Base-by-base conservation (phyloP, 2,797 vertebrate species). In the Oreonectes daqikongensis region DNA sequence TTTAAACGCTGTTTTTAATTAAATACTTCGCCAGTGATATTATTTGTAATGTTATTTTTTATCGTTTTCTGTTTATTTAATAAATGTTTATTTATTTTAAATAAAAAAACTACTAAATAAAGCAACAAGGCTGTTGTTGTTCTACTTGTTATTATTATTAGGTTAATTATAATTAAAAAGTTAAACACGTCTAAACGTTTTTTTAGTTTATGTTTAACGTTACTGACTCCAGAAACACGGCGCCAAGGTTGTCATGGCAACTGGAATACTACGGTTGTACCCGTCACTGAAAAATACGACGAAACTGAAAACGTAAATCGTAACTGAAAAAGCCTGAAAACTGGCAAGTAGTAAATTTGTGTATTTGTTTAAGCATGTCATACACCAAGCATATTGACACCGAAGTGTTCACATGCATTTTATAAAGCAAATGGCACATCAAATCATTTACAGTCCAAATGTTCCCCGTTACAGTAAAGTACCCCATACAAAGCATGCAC, bases 171-270 rank as follows among this genome's bases (percentile, higher is more conserved):
- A n/a, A 52, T 10, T 52, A 52, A 53, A 20, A 52, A 35, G 32
- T 35, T 35, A 8, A 35, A 35, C 32, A 35, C 2, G 35, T 35
- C n/a, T n/a, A n/a, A n/a, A n/a, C n/a, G 10, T 35, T 35, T 52
- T 52, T 28, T 55, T 26, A 7, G 5, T 20, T 50, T 35, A 18
- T 22, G 17, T 48, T 18, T n/a, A n/a, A n/a, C n/a, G n/a, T n/a
- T 2, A 28, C n/a, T 2, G 40, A 64, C 42, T 18, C 1, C 24
- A 35, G 2, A 7, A 44, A 32, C n/a, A n/a, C n/a, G n/a, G 70
- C 53, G 22, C n/a, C 10, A 20, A 22, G 0, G 71, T 72, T 69
- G 55, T n/a, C 71, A 79, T 69, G 46, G 64, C 10, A 79, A 79
- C 77, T 7, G 35, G 8, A n/a, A 73, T n/a, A 40, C 44, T 42